Conservation (phyloP, 2,113 vertebrate genomes). For the Zapornia atra region DNA sequence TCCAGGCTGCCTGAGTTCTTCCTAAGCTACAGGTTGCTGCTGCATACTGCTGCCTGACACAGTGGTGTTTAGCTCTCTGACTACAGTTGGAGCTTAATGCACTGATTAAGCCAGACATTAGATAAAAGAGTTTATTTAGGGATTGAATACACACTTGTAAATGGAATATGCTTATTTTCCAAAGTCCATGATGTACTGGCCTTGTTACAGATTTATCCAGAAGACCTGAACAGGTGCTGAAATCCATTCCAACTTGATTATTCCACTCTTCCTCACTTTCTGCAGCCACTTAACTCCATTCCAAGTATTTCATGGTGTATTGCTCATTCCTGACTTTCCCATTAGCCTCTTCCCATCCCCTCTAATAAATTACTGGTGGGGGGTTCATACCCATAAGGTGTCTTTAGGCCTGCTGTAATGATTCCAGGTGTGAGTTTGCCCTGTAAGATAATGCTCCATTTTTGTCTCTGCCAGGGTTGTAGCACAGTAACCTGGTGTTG, state of each 20-base stretch:
- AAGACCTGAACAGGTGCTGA: neutral
- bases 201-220: neutral
- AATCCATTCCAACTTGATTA: neutral
- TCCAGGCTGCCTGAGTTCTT: neutral
- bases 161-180: neutral
- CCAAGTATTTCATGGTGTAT: neutral
- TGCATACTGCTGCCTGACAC: neutral
- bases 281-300: neutral
- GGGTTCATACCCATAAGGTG: neutral
- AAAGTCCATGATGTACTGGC: neutral
- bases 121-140: conserved; percentile 2
- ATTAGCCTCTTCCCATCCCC: neutral
- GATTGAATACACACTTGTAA: neutral
- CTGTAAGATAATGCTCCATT: neutral
- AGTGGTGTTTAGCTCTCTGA: neutral
- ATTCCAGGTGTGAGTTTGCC: neutral
- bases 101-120: neutral
- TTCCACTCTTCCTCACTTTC: neutral
- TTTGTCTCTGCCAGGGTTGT: neutral
- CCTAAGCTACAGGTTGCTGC: neutral
- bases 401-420: neutral
- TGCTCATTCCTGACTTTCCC: neutral
- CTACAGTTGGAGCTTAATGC: neutral
- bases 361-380: neutral
- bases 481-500: neutral